Evolutionary conservation across 2,797 vertebrate species (phyloP).

Genomic region (Erpetoichthys calabaricus): DNA sequence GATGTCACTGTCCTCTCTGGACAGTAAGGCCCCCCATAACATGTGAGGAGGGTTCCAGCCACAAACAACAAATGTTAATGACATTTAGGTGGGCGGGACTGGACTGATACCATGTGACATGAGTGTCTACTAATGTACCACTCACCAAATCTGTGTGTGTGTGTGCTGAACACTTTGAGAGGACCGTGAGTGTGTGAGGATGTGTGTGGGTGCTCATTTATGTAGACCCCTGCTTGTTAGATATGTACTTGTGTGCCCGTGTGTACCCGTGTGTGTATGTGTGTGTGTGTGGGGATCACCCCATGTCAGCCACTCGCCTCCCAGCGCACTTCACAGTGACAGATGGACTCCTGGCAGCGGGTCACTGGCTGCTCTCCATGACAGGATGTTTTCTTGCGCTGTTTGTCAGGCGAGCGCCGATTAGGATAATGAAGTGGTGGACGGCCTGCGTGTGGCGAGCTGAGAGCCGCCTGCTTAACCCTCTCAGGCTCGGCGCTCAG

Average conservation of each 20-base stretch:
- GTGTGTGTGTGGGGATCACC: not conserved
- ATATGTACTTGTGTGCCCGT: slow-evolving; percentile 10
- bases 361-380: slow-evolving; percentile 1
- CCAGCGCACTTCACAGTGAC: not conserved
- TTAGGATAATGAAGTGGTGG: slow-evolving; percentile 2
- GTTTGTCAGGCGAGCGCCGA: not conserved
- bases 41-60: too few relatives aligned
- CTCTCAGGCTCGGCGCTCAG: too few relatives aligned
- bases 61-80: too few relatives aligned
- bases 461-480: too few relatives aligned
- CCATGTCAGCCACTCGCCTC: too few relatives aligned
- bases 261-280: slow-evolving; percentile 6
- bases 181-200: not conserved
- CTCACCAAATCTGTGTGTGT: not conserved
- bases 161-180: not conserved
- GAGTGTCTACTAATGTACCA: too few relatives aligned
- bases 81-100: too few relatives aligned
- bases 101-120: too few relatives aligned
- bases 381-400: slow-evolving; percentile 8
- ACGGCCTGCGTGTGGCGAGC: not conserved
- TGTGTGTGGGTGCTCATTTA: slow-evolving; percentile 4
- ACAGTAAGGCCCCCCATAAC: too few relatives aligned
- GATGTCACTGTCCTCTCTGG: too few relatives aligned
- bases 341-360: slow-evolving; percentile 3
- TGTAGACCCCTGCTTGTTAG: slow-evolving; percentile 29